A percentile compares a stretch with the other conserved stretches of the same genome.
phyloP scores from a whole-genome alignment of 1,140 invertebrate genomes.

The Lucilia sericata region DNA sequence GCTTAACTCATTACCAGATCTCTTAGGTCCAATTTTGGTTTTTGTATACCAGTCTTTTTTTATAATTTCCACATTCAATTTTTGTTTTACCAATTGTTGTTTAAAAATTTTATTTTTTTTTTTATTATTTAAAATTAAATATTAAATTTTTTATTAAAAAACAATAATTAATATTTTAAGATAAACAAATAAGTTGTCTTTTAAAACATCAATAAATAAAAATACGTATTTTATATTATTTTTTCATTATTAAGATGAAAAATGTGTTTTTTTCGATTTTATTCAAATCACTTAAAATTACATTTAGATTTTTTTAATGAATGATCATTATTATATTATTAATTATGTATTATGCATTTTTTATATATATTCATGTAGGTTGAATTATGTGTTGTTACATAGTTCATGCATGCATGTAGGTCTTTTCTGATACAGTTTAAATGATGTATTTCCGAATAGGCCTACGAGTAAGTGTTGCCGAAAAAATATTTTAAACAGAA shows the following conservation, averaged over 20 bases:
- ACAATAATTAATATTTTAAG: background rate
- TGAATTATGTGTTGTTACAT: too few species aligned
- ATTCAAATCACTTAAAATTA: background rate
- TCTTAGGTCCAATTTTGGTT: conserved; percentile 29
- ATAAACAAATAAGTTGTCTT: background rate
- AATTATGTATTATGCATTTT: background rate
- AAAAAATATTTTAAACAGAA: too few species aligned
- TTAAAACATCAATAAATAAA: conserved; percentile 6
- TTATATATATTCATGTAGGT: background rate
- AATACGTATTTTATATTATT: background rate
- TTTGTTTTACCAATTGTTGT: background rate
- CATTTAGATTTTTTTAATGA: conserved; percentile 19
- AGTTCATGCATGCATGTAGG: too few species aligned
- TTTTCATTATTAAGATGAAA: background rate
- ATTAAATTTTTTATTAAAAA: background rate
- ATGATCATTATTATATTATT: background rate
- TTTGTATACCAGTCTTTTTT: conserved; percentile 27
- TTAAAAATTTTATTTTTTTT: background rate
- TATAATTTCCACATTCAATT: conserved; percentile 29
- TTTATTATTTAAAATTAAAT: background rate
- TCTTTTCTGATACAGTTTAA: too few species aligned
- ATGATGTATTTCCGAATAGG: too few species aligned
- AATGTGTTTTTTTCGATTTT: background rate
- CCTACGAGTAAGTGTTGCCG: too few species aligned
- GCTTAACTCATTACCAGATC: conserved; percentile 26